Percentiles rank a stretch among this genome's conserved stretches.
These are phyloP conservation scores for Drosophila aff. DNA, from an alignment of 1,140 invertebrate genomes.

Conservation along the genomic window DNA sequence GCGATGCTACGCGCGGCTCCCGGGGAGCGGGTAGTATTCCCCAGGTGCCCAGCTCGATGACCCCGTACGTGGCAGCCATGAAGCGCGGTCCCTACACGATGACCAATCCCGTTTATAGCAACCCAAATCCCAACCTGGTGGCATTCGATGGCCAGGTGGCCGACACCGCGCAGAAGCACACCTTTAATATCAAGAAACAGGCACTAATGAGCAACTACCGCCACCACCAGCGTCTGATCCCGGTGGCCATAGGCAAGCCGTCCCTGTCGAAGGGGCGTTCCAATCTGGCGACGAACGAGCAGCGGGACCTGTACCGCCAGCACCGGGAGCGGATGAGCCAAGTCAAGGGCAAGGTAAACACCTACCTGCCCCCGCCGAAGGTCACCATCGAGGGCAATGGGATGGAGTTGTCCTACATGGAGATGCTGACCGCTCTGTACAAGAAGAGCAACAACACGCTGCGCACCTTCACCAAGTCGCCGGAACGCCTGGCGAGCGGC, in stretches of 20 bases:
- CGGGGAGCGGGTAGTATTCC: not conserved
- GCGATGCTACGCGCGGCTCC: slow-evolving; percentile 1
- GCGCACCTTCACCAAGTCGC: slow-evolving; percentile 68
- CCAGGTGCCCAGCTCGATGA: slow-evolving; percentile 10
- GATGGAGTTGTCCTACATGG: slow-evolving; percentile 75
- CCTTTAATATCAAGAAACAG: slow-evolving; percentile 59
- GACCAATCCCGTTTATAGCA: slow-evolving; percentile 57
- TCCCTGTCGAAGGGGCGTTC: slow-evolving; percentile 23
- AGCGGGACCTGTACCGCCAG: slow-evolving; percentile 67
- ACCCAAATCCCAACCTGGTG: slow-evolving; percentile 22
- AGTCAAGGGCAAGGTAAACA: slow-evolving; percentile 73
- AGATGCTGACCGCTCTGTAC: slow-evolving; percentile 70
- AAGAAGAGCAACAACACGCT: slow-evolving; percentile 73
- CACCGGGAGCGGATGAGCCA: slow-evolving; percentile 64
- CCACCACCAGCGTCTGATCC: slow-evolving; percentile 49
- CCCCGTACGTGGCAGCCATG: slow-evolving; percentile 53
- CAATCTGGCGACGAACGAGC: slow-evolving; percentile 55
- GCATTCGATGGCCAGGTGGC: slow-evolving; percentile 20
- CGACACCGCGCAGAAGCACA: slow-evolving; percentile 36
- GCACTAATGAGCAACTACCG: slow-evolving; percentile 42
- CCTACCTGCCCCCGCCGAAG: slow-evolving; percentile 61
- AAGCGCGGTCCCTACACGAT: slow-evolving; percentile 55
- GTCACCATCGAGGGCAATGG: slow-evolving; percentile 57
- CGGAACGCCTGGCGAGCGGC: slow-evolving; percentile 58
- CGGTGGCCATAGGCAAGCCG: slow-evolving; percentile 23